A percentile compares a stretch with the other conserved stretches of the same genome.
Evolutionary conservation across 53 echinoderm and acorn worm genomes (phyloP).

Genomic region (Holothuria leucospilota): DNA sequence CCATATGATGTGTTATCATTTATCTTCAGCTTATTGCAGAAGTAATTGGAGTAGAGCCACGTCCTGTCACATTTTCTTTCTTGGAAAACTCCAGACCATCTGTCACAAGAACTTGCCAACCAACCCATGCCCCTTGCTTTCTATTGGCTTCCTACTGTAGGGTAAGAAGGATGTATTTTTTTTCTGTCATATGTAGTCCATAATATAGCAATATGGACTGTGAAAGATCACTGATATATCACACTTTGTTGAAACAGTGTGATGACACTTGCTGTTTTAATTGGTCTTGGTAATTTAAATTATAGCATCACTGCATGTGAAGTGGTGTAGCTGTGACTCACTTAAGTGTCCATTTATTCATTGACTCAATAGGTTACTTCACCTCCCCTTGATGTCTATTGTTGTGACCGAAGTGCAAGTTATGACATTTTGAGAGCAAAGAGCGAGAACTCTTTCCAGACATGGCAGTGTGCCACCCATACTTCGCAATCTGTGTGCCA

Average conservation of each 20-base stretch:
- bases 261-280: too few relatives aligned
- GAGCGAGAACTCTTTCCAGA: constrained; percentile 63
- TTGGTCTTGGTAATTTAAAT: too few relatives aligned
- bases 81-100: constrained; percentile 58
- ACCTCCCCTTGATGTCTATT: constrained; percentile 67
- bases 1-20: too few relatives aligned
- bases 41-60: too few relatives aligned
- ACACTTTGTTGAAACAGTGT: too few relatives aligned
- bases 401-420: constrained; percentile 82
- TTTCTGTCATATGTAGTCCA: too few relatives aligned
- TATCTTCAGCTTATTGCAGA: too few relatives aligned
- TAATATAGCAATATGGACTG: too few relatives aligned
- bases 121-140: constrained; percentile 74
- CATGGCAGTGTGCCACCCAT: constrained; percentile 71
- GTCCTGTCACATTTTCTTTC: constrained; percentile 13
- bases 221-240: too few relatives aligned
- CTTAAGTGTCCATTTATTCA: too few relatives aligned
- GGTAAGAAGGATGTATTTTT: constrained; percentile 45
- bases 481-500: constrained; percentile 65
- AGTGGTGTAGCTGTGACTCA: too few relatives aligned
- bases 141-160: constrained; percentile 73
- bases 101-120: constrained; percentile 69
- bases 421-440: constrained; percentile 63
- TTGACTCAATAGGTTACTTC: constrained; percentile 37
- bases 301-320: too few relatives aligned